Evolutionary conservation across 2,113 vertebrate species (phyloP).

Genomic region (Axis porcinus): DNA sequence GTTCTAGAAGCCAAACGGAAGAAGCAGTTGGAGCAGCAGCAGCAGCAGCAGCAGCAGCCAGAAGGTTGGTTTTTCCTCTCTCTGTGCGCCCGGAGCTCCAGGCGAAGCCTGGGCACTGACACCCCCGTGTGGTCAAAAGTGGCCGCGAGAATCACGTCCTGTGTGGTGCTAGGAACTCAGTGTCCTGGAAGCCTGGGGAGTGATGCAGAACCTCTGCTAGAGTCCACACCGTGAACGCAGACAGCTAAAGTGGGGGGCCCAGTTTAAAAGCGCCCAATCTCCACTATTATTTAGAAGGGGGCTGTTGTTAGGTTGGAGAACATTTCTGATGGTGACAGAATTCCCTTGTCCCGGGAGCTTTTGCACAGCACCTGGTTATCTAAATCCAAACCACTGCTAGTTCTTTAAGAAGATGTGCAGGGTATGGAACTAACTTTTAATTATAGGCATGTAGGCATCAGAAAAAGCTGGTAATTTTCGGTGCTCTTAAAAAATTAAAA

Average conservation of each 20-base stretch:
- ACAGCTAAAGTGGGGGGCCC: neutral
- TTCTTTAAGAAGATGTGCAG: neutral
- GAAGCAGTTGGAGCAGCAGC: constrained; percentile 93
- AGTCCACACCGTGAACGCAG: neutral
- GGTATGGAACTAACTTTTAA: neutral
- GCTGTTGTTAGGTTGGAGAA: neutral
- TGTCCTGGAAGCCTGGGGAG: neutral
- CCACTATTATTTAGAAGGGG: neutral
- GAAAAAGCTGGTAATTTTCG: neutral
- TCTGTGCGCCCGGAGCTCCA: accelerated
- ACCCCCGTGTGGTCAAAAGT: neutral
- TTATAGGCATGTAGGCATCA: neutral
- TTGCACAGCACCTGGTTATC: neutral
- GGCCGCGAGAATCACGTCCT: neutral
- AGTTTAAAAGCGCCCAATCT: neutral
- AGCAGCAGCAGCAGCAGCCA: constrained; percentile 86
- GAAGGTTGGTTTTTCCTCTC: constrained; percentile 87
- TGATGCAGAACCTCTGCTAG: neutral
- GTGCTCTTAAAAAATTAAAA: neutral
- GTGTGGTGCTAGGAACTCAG: neutral
- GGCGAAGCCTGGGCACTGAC: neutral
- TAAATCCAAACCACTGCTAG: neutral
- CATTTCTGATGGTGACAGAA: neutral
- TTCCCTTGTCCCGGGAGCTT: neutral
- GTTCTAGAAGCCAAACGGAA: constrained; percentile 96